phyloP scores from a whole-genome alignment of 2,797 vertebrate genomes.

The Neostethus bicornis region DNA sequence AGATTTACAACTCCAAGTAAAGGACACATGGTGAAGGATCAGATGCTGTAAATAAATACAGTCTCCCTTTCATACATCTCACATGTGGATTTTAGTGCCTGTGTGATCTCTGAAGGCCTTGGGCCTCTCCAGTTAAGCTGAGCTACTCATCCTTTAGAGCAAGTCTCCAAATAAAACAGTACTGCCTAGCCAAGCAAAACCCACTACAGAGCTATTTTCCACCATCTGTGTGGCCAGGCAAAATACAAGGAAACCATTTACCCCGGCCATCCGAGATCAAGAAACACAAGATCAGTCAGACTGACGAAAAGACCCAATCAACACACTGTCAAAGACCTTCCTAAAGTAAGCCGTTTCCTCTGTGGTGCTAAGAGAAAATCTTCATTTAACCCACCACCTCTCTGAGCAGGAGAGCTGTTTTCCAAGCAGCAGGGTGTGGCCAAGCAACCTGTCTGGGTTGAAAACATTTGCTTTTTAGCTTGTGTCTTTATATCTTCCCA shows the following conservation, averaged over 20 bases:
- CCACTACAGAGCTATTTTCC: slow-evolving; percentile 82
- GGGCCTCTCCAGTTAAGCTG: slow-evolving; percentile 66
- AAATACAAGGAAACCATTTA: slow-evolving; percentile 79
- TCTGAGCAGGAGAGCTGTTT: slow-evolving; percentile 40
- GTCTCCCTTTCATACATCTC: slow-evolving; percentile 70
- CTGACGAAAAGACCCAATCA: slow-evolving; percentile 77
- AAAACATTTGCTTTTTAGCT: slow-evolving; percentile 42
- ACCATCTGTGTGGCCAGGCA: slow-evolving; percentile 80
- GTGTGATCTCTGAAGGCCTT: slow-evolving; percentile 72
- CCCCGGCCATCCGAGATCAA: slow-evolving; percentile 64
- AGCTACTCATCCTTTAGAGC: slow-evolving; percentile 81
- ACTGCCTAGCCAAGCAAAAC: slow-evolving; percentile 77
- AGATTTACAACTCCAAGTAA: slow-evolving; percentile 26
- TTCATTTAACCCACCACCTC: slow-evolving; percentile 23
- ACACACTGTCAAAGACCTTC: slow-evolving; percentile 66
- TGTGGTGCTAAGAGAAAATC: slow-evolving; percentile 38
- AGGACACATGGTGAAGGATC: slow-evolving; percentile 49
- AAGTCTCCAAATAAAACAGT: slow-evolving; percentile 84
- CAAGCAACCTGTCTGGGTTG: slow-evolving; percentile 30
- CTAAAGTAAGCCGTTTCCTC: slow-evolving; percentile 66
- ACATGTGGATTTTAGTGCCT: slow-evolving; percentile 74
- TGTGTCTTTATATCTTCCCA: slow-evolving; percentile 43
- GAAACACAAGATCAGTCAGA: slow-evolving; percentile 65
- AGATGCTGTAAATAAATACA: slow-evolving; percentile 71
- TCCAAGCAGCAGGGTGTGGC: slow-evolving; percentile 36